These are phyloP conservation scores for Folsomia candida DNA, from an alignment of 2,888 invertebrate genomes.

Conservation along the genomic window DNA sequence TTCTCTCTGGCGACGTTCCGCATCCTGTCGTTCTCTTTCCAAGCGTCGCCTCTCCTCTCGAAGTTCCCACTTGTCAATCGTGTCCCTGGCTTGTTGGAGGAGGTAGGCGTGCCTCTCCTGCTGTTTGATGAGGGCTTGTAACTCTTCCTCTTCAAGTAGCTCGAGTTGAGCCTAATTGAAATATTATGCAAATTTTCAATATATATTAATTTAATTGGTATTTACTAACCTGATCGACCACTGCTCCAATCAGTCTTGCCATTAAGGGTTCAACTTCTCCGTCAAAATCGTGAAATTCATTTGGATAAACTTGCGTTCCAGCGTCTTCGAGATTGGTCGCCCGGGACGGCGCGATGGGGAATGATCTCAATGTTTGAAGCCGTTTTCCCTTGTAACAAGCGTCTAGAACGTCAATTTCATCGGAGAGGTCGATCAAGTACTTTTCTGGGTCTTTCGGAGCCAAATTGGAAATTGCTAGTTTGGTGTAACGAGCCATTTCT, in stretches of 20 bases:
- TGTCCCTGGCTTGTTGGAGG: slow-evolving; percentile 26
- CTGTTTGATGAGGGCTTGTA: slow-evolving; percentile 33
- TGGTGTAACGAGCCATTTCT: slow-evolving; percentile 22
- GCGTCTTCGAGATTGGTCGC: slow-evolving; percentile 35
- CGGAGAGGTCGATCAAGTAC: slow-evolving; percentile 35
- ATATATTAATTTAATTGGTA: not conserved
- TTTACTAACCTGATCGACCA: slow-evolving; percentile 35
- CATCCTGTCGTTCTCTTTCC: slow-evolving; percentile 33
- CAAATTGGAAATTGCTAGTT: slow-evolving; percentile 29
- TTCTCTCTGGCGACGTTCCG: slow-evolving; percentile 10
- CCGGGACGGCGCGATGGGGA: slow-evolving; percentile 31
- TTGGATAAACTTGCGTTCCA: slow-evolving; percentile 36
- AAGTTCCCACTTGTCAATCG: slow-evolving; percentile 27
- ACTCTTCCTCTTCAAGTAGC: slow-evolving; percentile 44
- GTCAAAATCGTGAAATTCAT: slow-evolving; percentile 43
- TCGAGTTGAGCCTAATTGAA: slow-evolving; percentile 39
- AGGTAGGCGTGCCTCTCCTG: slow-evolving; percentile 32
- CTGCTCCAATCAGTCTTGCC: slow-evolving; percentile 39
- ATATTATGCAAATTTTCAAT: not conserved
- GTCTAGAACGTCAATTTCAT: slow-evolving; percentile 28
- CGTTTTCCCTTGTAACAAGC: slow-evolving; percentile 29
- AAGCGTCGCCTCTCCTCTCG: slow-evolving; percentile 30
- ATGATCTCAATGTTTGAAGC: slow-evolving; percentile 21
- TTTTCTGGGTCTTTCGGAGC: slow-evolving; percentile 34
- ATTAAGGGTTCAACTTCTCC: slow-evolving; percentile 37